phyloP scores from a whole-genome alignment of 2,888 invertebrate species.

The Heliconius cydno region DNA sequence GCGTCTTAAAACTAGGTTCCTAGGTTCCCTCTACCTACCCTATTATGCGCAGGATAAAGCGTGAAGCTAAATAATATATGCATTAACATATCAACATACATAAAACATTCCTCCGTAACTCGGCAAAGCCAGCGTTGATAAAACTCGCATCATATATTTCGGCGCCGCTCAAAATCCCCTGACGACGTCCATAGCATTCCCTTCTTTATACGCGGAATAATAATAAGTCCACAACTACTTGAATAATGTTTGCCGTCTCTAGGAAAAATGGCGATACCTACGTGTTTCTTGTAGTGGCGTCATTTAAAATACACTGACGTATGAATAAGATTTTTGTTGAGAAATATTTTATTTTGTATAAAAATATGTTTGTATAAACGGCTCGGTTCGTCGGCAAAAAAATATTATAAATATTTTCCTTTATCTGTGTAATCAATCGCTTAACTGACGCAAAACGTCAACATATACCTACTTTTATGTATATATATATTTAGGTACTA shows the following conservation, averaged over 20 bases:
- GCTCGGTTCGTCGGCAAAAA: no score
- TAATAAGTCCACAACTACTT: slow-evolving; percentile 51
- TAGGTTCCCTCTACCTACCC: neutral
- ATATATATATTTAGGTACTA: neutral
- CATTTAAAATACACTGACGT: neutral
- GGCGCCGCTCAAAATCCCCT: slow-evolving; percentile 73
- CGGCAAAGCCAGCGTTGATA: slow-evolving; percentile 65
- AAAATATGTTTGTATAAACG: no score
- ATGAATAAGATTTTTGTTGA: neutral
- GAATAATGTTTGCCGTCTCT: slow-evolving; percentile 17
- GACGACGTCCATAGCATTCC: slow-evolving; percentile 77
- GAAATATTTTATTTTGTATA: neutral
- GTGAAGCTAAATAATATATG: slow-evolving; percentile 13
- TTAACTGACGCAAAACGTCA: no score
- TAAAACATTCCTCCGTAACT: slow-evolving; percentile 75
- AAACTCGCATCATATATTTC: slow-evolving; percentile 81
- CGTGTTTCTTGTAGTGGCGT: neutral
- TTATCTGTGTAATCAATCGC: no score
- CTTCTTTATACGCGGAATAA: slow-evolving; percentile 77
- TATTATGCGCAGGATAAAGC: neutral
- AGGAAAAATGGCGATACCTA: slow-evolving; percentile 7
- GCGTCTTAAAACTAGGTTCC: no score
- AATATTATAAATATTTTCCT: no score
- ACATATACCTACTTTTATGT: neutral
- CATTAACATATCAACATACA: slow-evolving; percentile 55